phyloP scores from a whole-genome alignment of 2,888 invertebrate species.

The Cataglyphis rosenhaueri region DNA sequence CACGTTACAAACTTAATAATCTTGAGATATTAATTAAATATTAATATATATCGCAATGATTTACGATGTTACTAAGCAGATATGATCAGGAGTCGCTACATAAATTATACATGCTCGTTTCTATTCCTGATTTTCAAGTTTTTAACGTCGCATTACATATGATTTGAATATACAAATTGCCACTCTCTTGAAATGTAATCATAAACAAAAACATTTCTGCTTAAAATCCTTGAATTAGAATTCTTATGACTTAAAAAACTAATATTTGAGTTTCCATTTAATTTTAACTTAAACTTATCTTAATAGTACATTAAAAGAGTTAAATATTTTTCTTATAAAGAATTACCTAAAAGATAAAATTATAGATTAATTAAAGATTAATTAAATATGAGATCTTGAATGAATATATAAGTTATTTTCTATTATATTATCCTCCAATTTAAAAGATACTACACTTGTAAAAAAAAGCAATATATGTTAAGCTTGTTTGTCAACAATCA shows the following conservation, averaged over 20 bases:
- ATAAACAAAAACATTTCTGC: background rate
- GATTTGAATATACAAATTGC: background rate
- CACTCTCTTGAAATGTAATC: background rate
- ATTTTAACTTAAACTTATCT: background rate
- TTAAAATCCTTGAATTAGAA: constrained; percentile 9
- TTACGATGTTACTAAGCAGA: constrained; percentile 10
- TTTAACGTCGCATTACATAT: constrained; percentile 1
- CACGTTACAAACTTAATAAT: background rate
- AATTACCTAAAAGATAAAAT: background rate
- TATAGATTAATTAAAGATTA: background rate
- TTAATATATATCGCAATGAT: constrained; percentile 25
- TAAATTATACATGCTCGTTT: constrained; percentile 22
- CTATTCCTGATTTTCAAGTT: constrained; percentile 36
- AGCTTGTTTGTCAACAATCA: constrained; percentile 21
- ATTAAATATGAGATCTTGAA: background rate
- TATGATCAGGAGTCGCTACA: background rate
- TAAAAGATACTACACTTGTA: constrained; percentile 15
- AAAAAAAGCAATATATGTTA: background rate
- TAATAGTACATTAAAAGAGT: background rate
- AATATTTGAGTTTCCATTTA: background rate
- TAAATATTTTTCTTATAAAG: background rate
- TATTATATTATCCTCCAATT: background rate
- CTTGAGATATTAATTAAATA: constrained; percentile 7
- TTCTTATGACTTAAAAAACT: background rate
- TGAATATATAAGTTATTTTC: background rate